phyloP scores from a whole-genome alignment of 2,888 invertebrate genomes.

The Trichogramma dendrolimi region DNA sequence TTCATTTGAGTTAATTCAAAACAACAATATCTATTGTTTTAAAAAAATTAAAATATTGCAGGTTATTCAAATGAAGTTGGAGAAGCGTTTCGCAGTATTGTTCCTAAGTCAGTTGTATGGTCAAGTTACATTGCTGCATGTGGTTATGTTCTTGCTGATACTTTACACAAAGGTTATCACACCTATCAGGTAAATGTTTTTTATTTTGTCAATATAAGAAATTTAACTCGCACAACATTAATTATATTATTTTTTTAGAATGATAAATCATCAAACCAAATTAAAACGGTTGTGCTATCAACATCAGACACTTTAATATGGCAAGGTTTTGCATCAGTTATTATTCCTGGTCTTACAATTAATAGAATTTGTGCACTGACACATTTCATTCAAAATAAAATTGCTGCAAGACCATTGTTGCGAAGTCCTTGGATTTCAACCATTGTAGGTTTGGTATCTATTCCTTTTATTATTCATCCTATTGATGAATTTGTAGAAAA shows the following conservation, averaged over 20 bases:
- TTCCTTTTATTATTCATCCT: slow-evolving; percentile 88
- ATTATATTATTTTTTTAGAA: slow-evolving; percentile 33
- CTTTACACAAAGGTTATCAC: slow-evolving; percentile 70
- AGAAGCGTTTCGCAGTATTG: slow-evolving; percentile 81
- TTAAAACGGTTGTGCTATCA: slow-evolving; percentile 51
- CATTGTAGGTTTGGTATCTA: slow-evolving; percentile 72
- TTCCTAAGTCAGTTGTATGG: slow-evolving; percentile 67
- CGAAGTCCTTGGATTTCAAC: slow-evolving; percentile 61
- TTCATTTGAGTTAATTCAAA: slow-evolving; percentile 32
- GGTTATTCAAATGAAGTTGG: slow-evolving; percentile 97
- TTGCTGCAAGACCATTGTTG: slow-evolving; percentile 36
- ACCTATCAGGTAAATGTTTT: slow-evolving; percentile 57
- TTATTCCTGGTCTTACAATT: slow-evolving; percentile 85
- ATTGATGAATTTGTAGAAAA: slow-evolving; percentile 78
- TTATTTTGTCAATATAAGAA: background rate
- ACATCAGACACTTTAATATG: slow-evolving; percentile 81
- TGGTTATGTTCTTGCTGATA: slow-evolving; percentile 84
- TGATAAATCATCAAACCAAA: slow-evolving; percentile 31
- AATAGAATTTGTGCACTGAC: slow-evolving; percentile 72
- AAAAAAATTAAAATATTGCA: slow-evolving; percentile 46
- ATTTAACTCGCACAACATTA: background rate
- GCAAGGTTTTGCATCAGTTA: slow-evolving; percentile 89
- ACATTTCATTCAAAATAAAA: slow-evolving; percentile 40
- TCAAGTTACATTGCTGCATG: slow-evolving; percentile 77
- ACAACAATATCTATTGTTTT: slow-evolving; percentile 44